Percentiles rank a stretch among this genome's conserved stretches.
phyloP scores from a whole-genome alignment of 2,888 invertebrate genomes.

The Pterostichus niger region DNA sequence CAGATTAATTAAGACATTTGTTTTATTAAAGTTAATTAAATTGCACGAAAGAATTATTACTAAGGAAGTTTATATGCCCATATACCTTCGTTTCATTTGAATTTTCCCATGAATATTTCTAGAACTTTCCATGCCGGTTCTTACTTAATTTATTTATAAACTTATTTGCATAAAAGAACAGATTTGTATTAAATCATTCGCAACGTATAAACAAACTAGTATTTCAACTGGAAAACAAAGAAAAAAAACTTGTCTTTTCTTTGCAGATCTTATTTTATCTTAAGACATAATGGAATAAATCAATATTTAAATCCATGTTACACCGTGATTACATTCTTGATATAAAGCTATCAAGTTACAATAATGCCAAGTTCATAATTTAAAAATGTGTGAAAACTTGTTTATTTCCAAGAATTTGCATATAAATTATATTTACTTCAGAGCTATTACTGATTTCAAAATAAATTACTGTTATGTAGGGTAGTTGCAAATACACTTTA shows the following conservation, averaged over 20 bases:
- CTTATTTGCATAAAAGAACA: constrained; percentile 17
- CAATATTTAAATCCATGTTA: constrained; percentile 23
- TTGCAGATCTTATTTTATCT: background rate
- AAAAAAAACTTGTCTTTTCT: constrained; percentile 1
- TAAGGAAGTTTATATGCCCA: constrained; percentile 8
- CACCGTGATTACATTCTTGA: constrained; percentile 1
- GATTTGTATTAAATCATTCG: constrained; percentile 23
- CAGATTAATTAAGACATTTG: constrained; percentile 39
- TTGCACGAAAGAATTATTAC: constrained; percentile 1
- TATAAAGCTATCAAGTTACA: constrained; percentile 27
- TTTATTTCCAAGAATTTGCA: constrained; percentile 41
- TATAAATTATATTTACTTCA: constrained; percentile 26
- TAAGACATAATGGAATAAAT: constrained; percentile 22
- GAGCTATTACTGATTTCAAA: constrained; percentile 18
- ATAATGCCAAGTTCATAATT: constrained; percentile 29
- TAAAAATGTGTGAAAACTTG: constrained; percentile 37
- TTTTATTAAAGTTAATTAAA: constrained; percentile 41
- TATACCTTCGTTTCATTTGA: constrained; percentile 16
- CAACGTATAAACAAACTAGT: constrained; percentile 26
- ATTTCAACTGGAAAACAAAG: constrained; percentile 2
- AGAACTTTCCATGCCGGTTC: constrained; percentile 17
- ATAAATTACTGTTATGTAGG: constrained; percentile 38
- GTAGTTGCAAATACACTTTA: constrained; percentile 24
- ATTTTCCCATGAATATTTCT: constrained; percentile 24
- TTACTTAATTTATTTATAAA: constrained; percentile 27